A percentile compares a stretch with the other conserved stretches of the same genome.
phyloP scores from a whole-genome alignment of 2,797 vertebrate species.

The Paguma larvata region DNA sequence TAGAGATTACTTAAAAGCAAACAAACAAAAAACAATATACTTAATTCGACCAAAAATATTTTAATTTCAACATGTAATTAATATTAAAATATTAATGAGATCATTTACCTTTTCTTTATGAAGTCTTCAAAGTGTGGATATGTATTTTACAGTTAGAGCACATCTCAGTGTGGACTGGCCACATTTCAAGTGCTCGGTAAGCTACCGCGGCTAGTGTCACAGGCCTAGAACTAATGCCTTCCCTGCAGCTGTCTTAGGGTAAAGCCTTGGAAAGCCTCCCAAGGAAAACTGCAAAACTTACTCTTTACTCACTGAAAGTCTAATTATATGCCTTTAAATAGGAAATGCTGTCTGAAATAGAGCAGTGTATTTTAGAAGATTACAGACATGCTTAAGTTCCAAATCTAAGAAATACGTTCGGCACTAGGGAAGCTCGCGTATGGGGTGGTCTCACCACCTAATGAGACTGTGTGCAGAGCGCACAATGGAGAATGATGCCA shows the following conservation, averaged over 20 bases:
- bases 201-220: not conserved
- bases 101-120: not conserved
- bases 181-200: not conserved
- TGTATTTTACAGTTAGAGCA: not conserved
- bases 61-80: constrained; percentile 24
- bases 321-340: constrained; percentile 16
- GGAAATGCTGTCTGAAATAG: not conserved
- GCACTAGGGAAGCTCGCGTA: not conserved
- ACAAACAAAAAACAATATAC: not conserved
- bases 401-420: not conserved
- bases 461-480: not conserved
- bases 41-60: constrained; percentile 29
- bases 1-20: not conserved
- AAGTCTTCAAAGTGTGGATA: not conserved
- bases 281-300: constrained; percentile 10
- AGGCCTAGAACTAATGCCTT: not conserved
- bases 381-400: constrained; percentile 40
- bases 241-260: not conserved
- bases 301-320: not conserved
- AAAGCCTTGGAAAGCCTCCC: not conserved
- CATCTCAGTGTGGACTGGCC: not conserved
- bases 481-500: not conserved
- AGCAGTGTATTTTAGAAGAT: not conserved
- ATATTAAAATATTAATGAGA: constrained; percentile 54
- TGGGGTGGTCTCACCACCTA: not conserved